A percentile compares a stretch with the other conserved stretches of the same genome.
These are phyloP conservation scores for Hanleya hanleyi DNA, from an alignment of 2,888 invertebrate genomes.

Conservation along the genomic window DNA sequence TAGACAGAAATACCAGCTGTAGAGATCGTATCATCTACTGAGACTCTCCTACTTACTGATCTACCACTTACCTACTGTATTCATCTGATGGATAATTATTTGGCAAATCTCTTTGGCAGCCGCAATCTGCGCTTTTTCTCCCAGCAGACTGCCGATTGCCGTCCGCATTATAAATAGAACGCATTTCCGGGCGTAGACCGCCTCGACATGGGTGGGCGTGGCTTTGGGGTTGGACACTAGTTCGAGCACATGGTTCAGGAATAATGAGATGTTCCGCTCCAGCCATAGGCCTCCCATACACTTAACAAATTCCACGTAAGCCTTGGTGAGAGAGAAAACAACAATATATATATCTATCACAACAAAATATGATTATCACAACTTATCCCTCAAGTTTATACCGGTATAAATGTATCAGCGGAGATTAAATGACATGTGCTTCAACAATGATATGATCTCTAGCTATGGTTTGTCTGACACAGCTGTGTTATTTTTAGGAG, in stretches of 20 bases:
- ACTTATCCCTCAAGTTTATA: no score
- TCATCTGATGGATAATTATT: conserved; percentile 95
- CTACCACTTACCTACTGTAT: conserved; percentile 75
- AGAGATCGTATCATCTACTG: no score
- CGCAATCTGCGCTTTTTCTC: conserved; percentile 96
- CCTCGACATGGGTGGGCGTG: conserved; percentile 96
- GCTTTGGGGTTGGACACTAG: conserved; percentile 95
- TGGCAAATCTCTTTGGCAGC: conserved; percentile 93
- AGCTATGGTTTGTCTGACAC: no score
- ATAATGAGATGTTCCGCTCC: conserved; percentile 89
- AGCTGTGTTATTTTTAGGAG: no score
- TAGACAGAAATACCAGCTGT: no score
- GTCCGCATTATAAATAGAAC: conserved; percentile 95
- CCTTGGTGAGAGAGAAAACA: conserved; percentile 76
- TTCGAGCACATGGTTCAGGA: conserved; percentile 92
- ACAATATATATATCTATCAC: background rate
- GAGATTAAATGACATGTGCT: no score
- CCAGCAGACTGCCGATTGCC: conserved; percentile 93
- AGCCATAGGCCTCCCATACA: conserved; percentile 96
- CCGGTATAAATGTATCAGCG: no score
- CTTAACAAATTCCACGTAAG: conserved; percentile 96
- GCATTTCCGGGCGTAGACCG: conserved; percentile 97
- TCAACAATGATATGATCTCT: no score
- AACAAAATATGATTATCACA: no score
- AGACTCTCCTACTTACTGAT: no score